A percentile compares a stretch with the other conserved stretches of the same genome.
Evolutionary conservation across 2,797 vertebrate genomes (phyloP).

Genomic region (Coilia nasus): DNA sequence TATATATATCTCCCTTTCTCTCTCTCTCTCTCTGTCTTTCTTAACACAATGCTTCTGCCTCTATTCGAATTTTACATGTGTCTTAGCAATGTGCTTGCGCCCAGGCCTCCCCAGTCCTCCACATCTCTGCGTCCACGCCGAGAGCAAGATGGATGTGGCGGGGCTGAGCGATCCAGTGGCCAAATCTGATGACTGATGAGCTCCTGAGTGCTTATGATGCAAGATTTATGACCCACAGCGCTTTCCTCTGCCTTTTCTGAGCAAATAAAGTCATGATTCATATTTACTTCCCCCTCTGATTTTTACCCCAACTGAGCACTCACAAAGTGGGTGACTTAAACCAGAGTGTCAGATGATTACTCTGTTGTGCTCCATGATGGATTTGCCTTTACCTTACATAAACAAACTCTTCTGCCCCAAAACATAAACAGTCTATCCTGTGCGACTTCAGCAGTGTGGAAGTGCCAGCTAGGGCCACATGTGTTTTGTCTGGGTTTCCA

Average conservation of each 20-base stretch:
- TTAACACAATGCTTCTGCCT: background rate
- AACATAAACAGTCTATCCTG: conserved; percentile 63
- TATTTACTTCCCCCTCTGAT: conserved; percentile 38
- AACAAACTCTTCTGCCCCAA: conserved; percentile 60
- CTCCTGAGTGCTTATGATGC: conserved; percentile 21
- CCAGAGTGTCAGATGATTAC: conserved; percentile 40
- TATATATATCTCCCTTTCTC: background rate
- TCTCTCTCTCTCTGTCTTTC: background rate
- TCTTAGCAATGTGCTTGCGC: background rate
- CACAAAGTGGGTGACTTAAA: conserved; percentile 38
- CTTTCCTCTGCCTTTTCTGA: conserved; percentile 2
- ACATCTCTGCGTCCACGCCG: background rate
- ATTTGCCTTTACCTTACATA: conserved; percentile 54
- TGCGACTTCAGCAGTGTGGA: conserved; percentile 39
- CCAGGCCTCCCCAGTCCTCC: background rate
- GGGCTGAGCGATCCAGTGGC: background rate
- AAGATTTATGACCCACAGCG: conserved; percentile 23
- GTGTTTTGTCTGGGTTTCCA: conserved; percentile 60
- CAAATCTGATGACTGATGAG: conserved; percentile 39
- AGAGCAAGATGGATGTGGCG: background rate
- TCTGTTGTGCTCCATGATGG: conserved; percentile 34
- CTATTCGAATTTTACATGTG: background rate
- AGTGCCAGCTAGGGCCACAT: conserved; percentile 39
- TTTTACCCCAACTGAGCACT: conserved; percentile 42
- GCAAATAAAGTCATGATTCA: conserved; percentile 48